Evolutionary conservation across 2,113 vertebrate species (phyloP), one percentile per base, ranked within the genome.

Genomic region (Coryphaenoides rupestris): DNA sequence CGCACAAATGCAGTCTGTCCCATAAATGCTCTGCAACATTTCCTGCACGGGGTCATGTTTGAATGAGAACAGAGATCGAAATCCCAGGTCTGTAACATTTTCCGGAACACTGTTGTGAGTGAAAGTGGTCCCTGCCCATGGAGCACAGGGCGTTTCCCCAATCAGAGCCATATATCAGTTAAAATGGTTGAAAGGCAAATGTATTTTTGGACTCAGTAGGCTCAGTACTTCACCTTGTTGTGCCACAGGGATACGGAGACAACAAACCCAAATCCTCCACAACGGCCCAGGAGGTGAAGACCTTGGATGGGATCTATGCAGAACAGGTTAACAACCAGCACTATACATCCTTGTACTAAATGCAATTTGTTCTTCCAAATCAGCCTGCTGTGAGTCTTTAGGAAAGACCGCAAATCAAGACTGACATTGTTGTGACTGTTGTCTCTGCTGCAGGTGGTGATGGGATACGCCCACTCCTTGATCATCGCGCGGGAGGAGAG

Each of bases 231-330:
- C 15, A 5, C 0, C 15, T 73, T 21, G 53, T 2, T 68, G n/a
- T n/a, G 66, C 22, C 19, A 49, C 72, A 98, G 96, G 96, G 96
- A 7, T 98, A 98, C 0, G 96, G 96, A 69, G 96, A 98, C 80
- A 95, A 94, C 81, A 98, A 98, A 65, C 93, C 95, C 59, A 98
- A 98, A 75, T 98, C 96, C 1, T 98, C 96, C 4, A 98, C 96
- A 0, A 93, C 93, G 0, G 94, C 96, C 21, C 95, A 98, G 62
- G 96, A 98, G 86, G 94, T 98, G 59, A 96, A 95, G 86, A 96
- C 94, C 1, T 66, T 98, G 81, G 96, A 98, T 4, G 94, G 95
- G 14, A 84, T 98, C 68, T 98, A 95, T 72, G 70, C 90, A 0
- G 96, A 98, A 77, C 95, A 98, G 92, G 96, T 98, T 77, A 85